These are phyloP conservation scores for Eudemis profundana DNA, from an alignment of 2,888 invertebrate species.

Conservation along the genomic window DNA sequence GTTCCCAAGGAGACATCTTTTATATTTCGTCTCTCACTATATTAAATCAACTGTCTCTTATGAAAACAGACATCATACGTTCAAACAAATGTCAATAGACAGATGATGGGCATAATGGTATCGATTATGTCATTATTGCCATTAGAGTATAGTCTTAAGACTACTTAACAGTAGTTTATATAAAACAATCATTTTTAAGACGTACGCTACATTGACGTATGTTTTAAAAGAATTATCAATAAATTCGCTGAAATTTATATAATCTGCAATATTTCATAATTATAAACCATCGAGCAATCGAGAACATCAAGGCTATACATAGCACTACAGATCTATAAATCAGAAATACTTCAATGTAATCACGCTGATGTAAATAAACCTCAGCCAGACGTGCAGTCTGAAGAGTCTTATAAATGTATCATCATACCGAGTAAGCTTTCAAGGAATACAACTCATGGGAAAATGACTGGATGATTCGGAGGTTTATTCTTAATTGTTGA, in stretches of 20 bases:
- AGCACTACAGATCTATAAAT: conserved; percentile 52
- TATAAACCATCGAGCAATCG: conserved; percentile 22
- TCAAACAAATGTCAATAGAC: too few relatives aligned
- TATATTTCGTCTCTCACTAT: too few relatives aligned
- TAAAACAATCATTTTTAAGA: not conserved
- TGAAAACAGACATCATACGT: too few relatives aligned
- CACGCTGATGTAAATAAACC: conserved; percentile 59
- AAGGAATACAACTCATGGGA: conserved; percentile 20
- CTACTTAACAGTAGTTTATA: not conserved
- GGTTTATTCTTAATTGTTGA: not conserved
- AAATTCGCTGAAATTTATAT: conserved; percentile 5
- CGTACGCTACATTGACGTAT: not conserved
- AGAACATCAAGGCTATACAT: conserved; percentile 42
- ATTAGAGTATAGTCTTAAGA: not conserved
- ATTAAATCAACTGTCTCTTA: too few relatives aligned
- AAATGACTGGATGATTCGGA: conserved; percentile 5
- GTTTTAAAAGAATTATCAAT: conserved; percentile 1
- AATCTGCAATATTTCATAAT: conserved; percentile 18
- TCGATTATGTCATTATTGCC: not conserved
- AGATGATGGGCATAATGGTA: too few relatives aligned
- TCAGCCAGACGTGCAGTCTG: conserved; percentile 69
- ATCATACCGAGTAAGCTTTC: conserved; percentile 24
- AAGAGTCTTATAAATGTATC: conserved; percentile 54
- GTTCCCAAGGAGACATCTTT: too few relatives aligned
- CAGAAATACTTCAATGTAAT: conserved; percentile 54